Percentiles rank a stretch among this genome's conserved stretches.
Evolutionary conservation across 2,113 vertebrate species (phyloP).

Genomic region (Rhynchomys soricoides): DNA sequence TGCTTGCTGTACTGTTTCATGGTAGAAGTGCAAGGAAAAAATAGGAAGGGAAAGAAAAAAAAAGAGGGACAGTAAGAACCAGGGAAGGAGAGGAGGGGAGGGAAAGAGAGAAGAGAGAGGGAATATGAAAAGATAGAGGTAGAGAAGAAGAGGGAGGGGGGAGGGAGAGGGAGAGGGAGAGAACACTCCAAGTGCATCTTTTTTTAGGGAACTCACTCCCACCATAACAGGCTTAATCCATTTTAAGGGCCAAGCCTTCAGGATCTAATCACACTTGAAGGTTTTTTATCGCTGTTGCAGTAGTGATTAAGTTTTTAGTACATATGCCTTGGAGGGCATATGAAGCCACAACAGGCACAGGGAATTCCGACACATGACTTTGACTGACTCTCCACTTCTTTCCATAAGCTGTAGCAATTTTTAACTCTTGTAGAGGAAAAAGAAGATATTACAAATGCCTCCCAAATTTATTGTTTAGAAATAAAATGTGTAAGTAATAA

Average conservation of each 20-base stretch:
- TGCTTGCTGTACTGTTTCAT: not conserved
- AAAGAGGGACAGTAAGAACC: too few relatives aligned
- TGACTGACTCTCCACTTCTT: not conserved
- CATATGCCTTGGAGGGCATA: not conserved
- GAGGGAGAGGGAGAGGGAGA: too few relatives aligned
- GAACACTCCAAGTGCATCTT: not conserved
- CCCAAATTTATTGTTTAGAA: not conserved
- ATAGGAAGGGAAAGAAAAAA: not conserved
- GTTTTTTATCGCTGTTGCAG: too few relatives aligned
- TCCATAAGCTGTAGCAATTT: not conserved
- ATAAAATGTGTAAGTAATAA: not conserved
- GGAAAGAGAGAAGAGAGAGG: not conserved
- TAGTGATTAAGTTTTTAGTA: not conserved
- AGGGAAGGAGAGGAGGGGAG: not conserved
- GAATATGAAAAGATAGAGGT: too few relatives aligned
- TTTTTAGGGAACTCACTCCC: not conserved
- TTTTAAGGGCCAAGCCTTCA: not conserved
- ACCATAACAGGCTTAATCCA: not conserved
- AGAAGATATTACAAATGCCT: not conserved
- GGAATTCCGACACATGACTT: not conserved
- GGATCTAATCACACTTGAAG: not conserved
- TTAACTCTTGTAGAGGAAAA: slow-evolving; percentile 15
- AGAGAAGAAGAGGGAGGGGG: not conserved
- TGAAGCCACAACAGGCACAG: not conserved
- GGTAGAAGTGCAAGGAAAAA: not conserved